Percentiles rank a stretch among this genome's conserved stretches.
phyloP scores from a whole-genome alignment of 2,888 invertebrate species.

The Coremacera marginata region DNA sequence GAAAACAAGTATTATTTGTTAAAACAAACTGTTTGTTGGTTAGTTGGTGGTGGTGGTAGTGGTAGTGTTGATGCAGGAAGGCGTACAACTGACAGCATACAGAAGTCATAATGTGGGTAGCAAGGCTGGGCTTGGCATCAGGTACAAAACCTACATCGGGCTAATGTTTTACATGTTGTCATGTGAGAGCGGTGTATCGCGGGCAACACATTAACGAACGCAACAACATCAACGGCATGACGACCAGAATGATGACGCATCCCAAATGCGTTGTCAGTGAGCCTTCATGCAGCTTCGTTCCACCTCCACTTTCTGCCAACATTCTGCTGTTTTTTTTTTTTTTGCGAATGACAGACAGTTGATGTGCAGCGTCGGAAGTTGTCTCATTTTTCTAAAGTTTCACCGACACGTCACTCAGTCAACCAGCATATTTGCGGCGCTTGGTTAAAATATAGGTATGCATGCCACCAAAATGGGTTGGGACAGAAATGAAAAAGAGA shows the following conservation, averaged over 20 bases:
- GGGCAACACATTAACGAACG: background rate
- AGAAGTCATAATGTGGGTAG: background rate
- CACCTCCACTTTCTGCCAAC: background rate
- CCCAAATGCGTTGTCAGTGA: slow-evolving; percentile 13
- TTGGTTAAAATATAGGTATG: background rate
- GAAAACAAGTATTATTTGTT: slow-evolving; percentile 18
- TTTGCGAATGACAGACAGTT: slow-evolving; percentile 17
- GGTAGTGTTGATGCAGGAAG: background rate
- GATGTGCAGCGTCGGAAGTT: slow-evolving; percentile 21
- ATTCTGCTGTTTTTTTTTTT: background rate
- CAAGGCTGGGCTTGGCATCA: background rate
- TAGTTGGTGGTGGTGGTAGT: background rate
- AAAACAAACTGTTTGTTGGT: slow-evolving; percentile 3
- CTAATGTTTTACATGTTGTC: slow-evolving; percentile 5
- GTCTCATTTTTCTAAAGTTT: slow-evolving; percentile 17
- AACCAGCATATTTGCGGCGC: background rate
- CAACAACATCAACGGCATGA: background rate
- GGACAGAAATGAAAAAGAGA: background rate
- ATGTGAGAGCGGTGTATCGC: background rate
- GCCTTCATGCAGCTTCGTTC: background rate
- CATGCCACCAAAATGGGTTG: background rate
- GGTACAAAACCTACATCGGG: no score
- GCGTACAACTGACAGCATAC: no score
- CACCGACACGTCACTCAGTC: slow-evolving; percentile 1
- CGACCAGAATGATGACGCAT: slow-evolving; percentile 2